Evolutionary conservation across 2,888 invertebrate species (phyloP), one percentile per base, ranked within the genome.

Genomic region (Mesorhabditis spiculigera): DNA sequence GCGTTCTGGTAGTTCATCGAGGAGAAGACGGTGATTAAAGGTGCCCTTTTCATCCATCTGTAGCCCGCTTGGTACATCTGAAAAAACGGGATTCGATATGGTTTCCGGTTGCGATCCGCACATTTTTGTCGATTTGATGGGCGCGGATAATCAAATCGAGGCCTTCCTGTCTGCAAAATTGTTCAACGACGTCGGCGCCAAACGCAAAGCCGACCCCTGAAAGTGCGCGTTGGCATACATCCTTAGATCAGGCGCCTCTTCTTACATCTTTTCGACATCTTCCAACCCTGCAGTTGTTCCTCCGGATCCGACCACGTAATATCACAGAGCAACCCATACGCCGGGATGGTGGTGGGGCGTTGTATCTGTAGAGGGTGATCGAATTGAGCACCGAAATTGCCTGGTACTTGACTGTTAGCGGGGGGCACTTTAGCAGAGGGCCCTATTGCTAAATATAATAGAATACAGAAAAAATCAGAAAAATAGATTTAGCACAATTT

Each of bases 301-400:
- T 69, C 66, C 6, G 69, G 69, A 66, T 69, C 69, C 13, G 69
- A 5, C 69, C 69, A 69, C 5, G 66, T 66, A 5, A 66, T 65
- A 43, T 69, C 69, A 8, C 65, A 65, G 5, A 65, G 65, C 5
- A 69, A 43, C 4, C 69, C 69, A 42, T 44, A 69, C 8, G 69
- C 62, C 10, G 69, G 69, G 28, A 69, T 66, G 5, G 65, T n/a
- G 4, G 42, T n/a, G 6, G 69, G 69, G 13, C 69, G 58, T 5
- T 44, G 13, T 5, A 69, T 69, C 69, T 69, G 45, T 16, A 61
- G 45, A 28, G 28, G 3, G 28, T 28, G 28, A 28, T 28, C 28
- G 28, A 28, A 28, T 28, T 28, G 28, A 3, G 28, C 28, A 28
- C 28, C 28, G 28, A 28, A 28, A 28, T 28, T 28, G 28, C 28